Conservation (phyloP, 2,113 vertebrate species). For the Hippocampus zosterae region DNA sequence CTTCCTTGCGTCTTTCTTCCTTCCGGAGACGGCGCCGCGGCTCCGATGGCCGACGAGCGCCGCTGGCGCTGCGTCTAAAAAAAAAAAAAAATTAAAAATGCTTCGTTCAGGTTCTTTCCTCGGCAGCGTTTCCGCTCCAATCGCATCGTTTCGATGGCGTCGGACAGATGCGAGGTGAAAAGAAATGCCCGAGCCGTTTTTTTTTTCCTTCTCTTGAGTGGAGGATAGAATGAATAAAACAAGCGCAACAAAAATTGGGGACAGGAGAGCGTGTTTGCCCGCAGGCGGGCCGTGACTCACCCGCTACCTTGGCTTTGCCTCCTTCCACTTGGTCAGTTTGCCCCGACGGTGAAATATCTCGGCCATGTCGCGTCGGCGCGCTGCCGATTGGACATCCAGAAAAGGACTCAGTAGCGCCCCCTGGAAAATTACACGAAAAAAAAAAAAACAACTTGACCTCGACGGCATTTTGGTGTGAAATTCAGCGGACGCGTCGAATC, state of each 20-base stretch:
- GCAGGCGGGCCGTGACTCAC: constrained; percentile 30
- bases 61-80: constrained; percentile 24
- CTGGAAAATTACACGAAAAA: background rate
- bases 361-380: constrained; percentile 23
- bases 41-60: constrained; percentile 38
- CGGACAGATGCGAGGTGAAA: constrained; percentile 27
- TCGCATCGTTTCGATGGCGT: constrained; percentile 35
- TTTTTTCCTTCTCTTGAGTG: constrained; percentile 19
- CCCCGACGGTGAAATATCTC: constrained; percentile 52
- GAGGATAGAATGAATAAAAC: constrained; percentile 43
- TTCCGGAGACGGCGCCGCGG: constrained; percentile 39
- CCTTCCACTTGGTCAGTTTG: constrained; percentile 28
- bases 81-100: constrained; percentile 19
- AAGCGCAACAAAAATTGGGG: constrained; percentile 46
- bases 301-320: constrained; percentile 33
- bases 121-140: constrained; percentile 10
- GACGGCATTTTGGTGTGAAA: no score
- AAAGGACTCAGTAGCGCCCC: background rate
- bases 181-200: background rate
- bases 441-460: no score
- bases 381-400: constrained; percentile 12
- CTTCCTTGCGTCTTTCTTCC: constrained; percentile 26
- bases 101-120: constrained; percentile 13
- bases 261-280: constrained; percentile 41
- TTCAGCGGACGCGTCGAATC: no score